Evolutionary conservation across 2,113 vertebrate species (phyloP).

Genomic region (Elaphurus davidianus): DNA sequence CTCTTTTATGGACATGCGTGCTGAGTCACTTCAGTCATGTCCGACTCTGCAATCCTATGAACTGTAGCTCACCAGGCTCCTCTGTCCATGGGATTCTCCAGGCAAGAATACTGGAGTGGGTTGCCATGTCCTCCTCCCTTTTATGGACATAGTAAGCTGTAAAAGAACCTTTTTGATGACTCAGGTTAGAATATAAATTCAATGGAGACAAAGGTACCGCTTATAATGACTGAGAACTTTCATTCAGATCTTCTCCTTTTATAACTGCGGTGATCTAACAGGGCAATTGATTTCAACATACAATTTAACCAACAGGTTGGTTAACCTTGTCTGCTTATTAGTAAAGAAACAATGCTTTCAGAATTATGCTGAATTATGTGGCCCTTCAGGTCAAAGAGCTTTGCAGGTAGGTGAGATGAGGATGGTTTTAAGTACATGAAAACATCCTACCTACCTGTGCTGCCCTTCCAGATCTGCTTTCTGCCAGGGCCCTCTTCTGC

Average conservation of each 20-base stretch:
- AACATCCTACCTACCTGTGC: background rate
- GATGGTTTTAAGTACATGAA: background rate
- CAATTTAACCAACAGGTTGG: conserved; percentile 67
- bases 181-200: conserved; percentile 55
- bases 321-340: conserved; percentile 65
- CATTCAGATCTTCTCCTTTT: conserved; percentile 46
- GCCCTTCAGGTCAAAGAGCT: conserved; percentile 30
- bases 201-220: conserved; percentile 40
- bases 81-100: background rate
- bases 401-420: background rate
- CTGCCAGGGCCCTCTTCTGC: background rate
- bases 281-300: conserved; percentile 53
- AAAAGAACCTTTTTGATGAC: conserved; percentile 59
- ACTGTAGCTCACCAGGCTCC: background rate
- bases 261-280: conserved; percentile 62
- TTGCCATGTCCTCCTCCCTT: background rate
- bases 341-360: conserved; percentile 57
- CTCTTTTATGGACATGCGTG: conserved; percentile 13
- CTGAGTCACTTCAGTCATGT: background rate
- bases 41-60: background rate
- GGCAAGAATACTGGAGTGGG: background rate
- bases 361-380: conserved; percentile 45
- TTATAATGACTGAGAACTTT: conserved; percentile 42
- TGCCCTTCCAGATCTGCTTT: background rate
- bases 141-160: conserved; percentile 15